Conservation (phyloP, 2,888 invertebrate genomes). For the Watsonalla binaria region DNA sequence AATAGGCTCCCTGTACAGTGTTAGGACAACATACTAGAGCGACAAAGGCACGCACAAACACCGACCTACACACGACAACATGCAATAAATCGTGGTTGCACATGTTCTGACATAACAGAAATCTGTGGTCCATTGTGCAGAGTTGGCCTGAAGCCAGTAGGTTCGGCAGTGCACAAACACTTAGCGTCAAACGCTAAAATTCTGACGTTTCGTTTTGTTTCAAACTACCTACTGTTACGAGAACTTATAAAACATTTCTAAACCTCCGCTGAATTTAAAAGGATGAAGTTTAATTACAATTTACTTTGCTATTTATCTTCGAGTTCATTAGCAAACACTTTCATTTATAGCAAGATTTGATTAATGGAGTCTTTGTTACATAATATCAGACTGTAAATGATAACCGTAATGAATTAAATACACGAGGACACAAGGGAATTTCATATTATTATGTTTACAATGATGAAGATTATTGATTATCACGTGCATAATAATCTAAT, state of each 20-base stretch:
- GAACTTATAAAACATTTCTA: conserved; percentile 21
- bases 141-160: conserved; percentile 44
- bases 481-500: too few relatives aligned
- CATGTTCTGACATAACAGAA: conserved; percentile 24
- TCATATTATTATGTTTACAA: too few relatives aligned
- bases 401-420: too few relatives aligned
- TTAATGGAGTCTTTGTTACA: too few relatives aligned
- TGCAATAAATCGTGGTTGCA: conserved; percentile 21
- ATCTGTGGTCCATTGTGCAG: conserved; percentile 33
- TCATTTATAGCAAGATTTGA: too few relatives aligned
- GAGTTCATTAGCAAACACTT: too few relatives aligned
- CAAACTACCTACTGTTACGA: conserved; percentile 15
- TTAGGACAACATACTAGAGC: neutral
- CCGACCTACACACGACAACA: conserved; percentile 11
- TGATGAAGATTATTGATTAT: too few relatives aligned
- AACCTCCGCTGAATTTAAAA: conserved; percentile 14
- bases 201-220: conserved; percentile 33
- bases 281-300: too few relatives aligned
- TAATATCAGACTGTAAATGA: too few relatives aligned
- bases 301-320: too few relatives aligned
- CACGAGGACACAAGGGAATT: too few relatives aligned
- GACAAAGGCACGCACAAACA: conserved; percentile 1
- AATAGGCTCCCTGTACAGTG: too few relatives aligned
- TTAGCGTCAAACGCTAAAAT: conserved; percentile 42
- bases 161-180: conserved; percentile 46